Evolutionary conservation across 2,113 vertebrate species (phyloP).

Genomic region (Gracilinanus agilis): DNA sequence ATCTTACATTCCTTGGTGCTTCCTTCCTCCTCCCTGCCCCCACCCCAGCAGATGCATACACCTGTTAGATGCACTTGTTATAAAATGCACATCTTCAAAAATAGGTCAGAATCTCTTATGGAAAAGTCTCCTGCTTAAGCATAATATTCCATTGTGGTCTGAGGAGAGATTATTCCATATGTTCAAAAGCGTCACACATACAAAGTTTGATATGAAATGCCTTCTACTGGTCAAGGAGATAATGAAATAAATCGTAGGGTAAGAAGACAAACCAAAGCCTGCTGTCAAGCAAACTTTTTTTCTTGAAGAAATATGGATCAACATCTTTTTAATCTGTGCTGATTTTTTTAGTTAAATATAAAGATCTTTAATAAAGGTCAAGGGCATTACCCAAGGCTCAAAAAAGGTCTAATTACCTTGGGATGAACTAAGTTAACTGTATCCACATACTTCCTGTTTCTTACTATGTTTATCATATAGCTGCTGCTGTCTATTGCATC

Average conservation of each 20-base stretch:
- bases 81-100: conserved; percentile 33
- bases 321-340: conserved; percentile 7
- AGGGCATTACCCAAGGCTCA: conserved; percentile 32
- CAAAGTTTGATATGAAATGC: conserved; percentile 13
- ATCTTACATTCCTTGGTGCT: not conserved
- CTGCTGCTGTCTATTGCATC: not conserved
- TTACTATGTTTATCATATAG: not conserved
- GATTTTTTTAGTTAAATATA: conserved; percentile 6
- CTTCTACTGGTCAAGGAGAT: conserved; percentile 28
- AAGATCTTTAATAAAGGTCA: conserved; percentile 39
- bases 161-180: conserved; percentile 7
- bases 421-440: conserved; percentile 2
- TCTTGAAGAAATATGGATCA: not conserved
- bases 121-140: not conserved
- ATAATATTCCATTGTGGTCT: not conserved
- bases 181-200: conserved; percentile 12
- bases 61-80: not conserved
- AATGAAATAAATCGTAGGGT: conserved; percentile 8
- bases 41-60: not conserved
- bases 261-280: conserved; percentile 7
- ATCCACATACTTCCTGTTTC: not conserved
- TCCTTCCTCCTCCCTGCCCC: not conserved
- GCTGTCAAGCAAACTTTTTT: conserved; percentile 1
- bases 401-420: conserved; percentile 49
- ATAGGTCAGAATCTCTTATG: not conserved